Evolutionary conservation across 2,888 invertebrate genomes (phyloP).

Genomic region (Drosophila ustulata): DNA sequence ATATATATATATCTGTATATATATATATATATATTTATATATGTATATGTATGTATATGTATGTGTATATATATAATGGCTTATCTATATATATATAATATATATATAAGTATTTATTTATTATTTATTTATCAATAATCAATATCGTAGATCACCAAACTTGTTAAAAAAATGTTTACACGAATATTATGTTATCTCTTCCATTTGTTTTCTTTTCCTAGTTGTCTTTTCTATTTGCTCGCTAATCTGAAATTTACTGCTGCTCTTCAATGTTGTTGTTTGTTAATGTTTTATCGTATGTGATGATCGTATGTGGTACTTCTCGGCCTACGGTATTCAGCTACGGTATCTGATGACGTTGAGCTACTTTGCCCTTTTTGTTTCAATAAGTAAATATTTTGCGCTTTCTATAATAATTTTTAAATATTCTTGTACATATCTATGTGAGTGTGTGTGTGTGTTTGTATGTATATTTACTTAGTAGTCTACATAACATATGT

Average conservation of each 20-base stretch:
- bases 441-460: slow-evolving; percentile 32
- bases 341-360: slow-evolving; percentile 23
- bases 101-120: slow-evolving; percentile 58
- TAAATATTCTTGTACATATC: slow-evolving; percentile 24
- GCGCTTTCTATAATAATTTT: slow-evolving; percentile 54
- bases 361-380: slow-evolving; percentile 12
- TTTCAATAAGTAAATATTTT: slow-evolving; percentile 49
- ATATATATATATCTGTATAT: slow-evolving; percentile 66
- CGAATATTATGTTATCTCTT: slow-evolving; percentile 51
- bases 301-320: slow-evolving; percentile 18
- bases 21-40: slow-evolving; percentile 57
- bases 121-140: slow-evolving; percentile 74
- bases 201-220: slow-evolving; percentile 18
- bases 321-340: slow-evolving; percentile 44
- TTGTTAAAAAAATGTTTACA: slow-evolving; percentile 81
- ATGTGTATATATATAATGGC: slow-evolving; percentile 68
- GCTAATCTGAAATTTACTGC: slow-evolving; percentile 10
- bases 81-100: slow-evolving; percentile 70
- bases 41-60: slow-evolving; percentile 36
- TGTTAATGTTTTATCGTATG: slow-evolving; percentile 14
- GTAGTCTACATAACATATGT: slow-evolving; percentile 21
- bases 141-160: slow-evolving; percentile 84
- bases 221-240: slow-evolving; percentile 6
- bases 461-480: slow-evolving; percentile 5
- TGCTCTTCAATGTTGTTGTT: slow-evolving; percentile 4